Evolutionary conservation across 1,140 invertebrate genomes (phyloP).

Genomic region (Saxidomus purpurata): DNA sequence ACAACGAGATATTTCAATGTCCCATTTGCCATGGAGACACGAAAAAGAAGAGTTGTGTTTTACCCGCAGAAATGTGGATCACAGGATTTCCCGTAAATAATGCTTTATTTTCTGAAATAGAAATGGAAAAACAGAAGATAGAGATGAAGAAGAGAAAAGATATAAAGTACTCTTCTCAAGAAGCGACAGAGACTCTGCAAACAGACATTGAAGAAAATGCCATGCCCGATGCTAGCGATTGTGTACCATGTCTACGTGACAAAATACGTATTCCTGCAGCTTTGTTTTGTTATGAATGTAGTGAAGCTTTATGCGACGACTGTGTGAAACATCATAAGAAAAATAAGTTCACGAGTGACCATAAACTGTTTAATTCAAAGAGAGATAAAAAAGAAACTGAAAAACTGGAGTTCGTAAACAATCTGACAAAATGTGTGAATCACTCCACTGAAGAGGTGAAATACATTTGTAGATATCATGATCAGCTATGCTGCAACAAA

Average conservation of each 20-base stretch:
- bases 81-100: background rate
- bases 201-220: no score
- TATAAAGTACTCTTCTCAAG: no score
- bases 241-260: constrained; percentile 7
- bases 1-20: background rate
- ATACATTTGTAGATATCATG: constrained; percentile 18
- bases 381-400: background rate
- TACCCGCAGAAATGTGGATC: no score
- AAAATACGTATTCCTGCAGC: background rate
- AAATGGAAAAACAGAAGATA: background rate
- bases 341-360: background rate
- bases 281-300: constrained; percentile 20
- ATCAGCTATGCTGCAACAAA: constrained; percentile 19
- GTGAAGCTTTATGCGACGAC: background rate
- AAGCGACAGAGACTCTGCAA: no score
- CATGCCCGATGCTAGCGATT: background rate
- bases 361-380: background rate
- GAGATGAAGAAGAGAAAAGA: background rate
- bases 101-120: background rate
- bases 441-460: background rate
- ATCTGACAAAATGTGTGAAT: background rate
- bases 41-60: no score
- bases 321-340: background rate
- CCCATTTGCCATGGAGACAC: background rate
- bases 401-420: background rate